These are phyloP conservation scores for Periophthalmus magnuspinnatus DNA, from an alignment of 2,797 vertebrate species.

Conservation along the genomic window DNA sequence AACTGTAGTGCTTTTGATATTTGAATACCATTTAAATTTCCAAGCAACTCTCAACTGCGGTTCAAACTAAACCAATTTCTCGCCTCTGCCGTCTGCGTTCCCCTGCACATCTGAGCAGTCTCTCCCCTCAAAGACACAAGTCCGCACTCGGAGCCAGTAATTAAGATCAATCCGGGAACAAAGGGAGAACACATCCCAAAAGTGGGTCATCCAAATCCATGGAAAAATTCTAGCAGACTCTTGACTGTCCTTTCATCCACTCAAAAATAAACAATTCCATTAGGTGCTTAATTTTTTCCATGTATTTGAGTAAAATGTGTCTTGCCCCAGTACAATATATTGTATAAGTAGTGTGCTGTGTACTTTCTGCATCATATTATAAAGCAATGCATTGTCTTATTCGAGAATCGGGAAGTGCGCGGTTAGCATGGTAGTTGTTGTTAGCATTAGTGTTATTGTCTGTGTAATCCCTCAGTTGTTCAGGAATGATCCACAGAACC, in stretches of 20 bases:
- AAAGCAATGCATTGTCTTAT: no score
- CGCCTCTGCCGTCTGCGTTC: constrained; percentile 16
- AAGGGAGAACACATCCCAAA: constrained; percentile 37
- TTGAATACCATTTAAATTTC: background rate
- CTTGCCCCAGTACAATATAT: no score
- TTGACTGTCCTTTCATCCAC: constrained; percentile 25
- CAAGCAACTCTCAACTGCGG: constrained; percentile 1
- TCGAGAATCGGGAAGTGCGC: no score
- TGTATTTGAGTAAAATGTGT: no score
- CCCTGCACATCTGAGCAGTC: background rate
- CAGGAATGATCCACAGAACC: no score
- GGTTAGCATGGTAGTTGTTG: no score
- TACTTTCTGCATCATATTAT: no score
- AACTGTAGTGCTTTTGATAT: constrained; percentile 23
- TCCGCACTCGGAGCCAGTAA: constrained; percentile 8
- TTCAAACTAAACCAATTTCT: constrained; percentile 6
- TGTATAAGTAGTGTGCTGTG: no score
- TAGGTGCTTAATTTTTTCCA: constrained; percentile 50
- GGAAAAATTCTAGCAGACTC: constrained; percentile 35
- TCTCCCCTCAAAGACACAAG: constrained; percentile 4
- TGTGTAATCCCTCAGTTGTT: no score
- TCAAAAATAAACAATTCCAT: constrained; percentile 59
- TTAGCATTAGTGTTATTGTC: no score
- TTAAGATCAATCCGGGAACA: constrained; percentile 32
- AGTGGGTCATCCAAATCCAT: constrained; percentile 39